Conservation (phyloP, 2,888 invertebrate genomes). For the Coleophora flavipennella region DNA sequence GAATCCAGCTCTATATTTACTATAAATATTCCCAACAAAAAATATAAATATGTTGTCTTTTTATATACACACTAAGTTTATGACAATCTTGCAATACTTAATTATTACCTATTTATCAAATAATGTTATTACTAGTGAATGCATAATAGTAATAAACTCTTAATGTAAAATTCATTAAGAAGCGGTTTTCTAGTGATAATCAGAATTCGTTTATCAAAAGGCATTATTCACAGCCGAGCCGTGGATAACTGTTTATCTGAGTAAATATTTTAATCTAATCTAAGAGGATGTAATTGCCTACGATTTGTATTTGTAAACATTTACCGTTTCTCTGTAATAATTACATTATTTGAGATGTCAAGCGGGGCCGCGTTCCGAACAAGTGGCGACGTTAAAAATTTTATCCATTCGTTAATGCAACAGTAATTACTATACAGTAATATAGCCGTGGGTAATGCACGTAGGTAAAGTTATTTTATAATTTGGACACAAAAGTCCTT, state of each 20-base stretch:
- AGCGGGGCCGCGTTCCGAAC: constrained; percentile 6
- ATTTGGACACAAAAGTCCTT: constrained; percentile 15
- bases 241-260: too few species aligned
- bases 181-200: constrained; percentile 7
- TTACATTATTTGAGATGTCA: constrained; percentile 14
- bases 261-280: constrained; percentile 6
- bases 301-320: constrained; percentile 15
- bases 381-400: constrained; percentile 4
- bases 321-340: constrained; percentile 16
- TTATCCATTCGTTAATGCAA: constrained; percentile 9
- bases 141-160: neutral
- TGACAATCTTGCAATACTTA: neutral
- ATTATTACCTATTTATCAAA: neutral
- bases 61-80: too few species aligned
- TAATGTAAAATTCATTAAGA: constrained; percentile 1
- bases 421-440: constrained; percentile 6
- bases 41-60: too few species aligned
- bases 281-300: constrained; percentile 13
- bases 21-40: too few species aligned
- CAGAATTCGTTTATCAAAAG: constrained; percentile 4
- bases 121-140: neutral
- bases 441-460: constrained; percentile 2
- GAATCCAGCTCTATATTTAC: too few species aligned
- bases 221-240: constrained; percentile 3
- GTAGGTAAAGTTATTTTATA: constrained; percentile 14